Conservation (phyloP, 2,797 vertebrate species). For the Somateria mollissima region DNA sequence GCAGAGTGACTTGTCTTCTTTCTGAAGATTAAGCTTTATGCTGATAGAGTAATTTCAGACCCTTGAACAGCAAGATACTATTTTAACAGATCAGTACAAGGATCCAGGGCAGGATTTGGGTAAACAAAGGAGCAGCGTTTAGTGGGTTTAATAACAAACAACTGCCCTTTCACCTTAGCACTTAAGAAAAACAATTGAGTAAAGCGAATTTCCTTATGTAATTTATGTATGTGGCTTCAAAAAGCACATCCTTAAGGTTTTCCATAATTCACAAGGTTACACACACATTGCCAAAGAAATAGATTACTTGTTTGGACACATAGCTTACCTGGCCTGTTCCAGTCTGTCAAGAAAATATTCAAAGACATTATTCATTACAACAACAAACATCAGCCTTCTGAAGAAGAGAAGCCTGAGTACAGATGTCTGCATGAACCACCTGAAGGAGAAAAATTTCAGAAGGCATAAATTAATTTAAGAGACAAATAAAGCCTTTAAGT, state of each 20-base stretch:
- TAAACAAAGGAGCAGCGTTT: slow-evolving; percentile 6
- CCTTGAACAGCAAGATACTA: background rate
- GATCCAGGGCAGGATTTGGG: background rate
- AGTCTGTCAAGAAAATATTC: slow-evolving; percentile 91
- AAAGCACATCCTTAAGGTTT: slow-evolving; percentile 62
- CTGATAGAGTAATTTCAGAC: background rate
- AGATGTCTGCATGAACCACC: slow-evolving; percentile 89
- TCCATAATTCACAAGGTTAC: slow-evolving; percentile 9
- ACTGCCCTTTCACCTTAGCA: background rate
- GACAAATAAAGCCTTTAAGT: slow-evolving; percentile 5
- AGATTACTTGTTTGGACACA: slow-evolving; percentile 60
- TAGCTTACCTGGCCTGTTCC: slow-evolving; percentile 86
- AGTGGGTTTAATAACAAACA: slow-evolving; percentile 15
- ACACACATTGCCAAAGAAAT: slow-evolving; percentile 32
- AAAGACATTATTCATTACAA: slow-evolving; percentile 96
- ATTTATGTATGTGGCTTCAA: slow-evolving; percentile 34
- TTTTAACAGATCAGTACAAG: slow-evolving; percentile 22
- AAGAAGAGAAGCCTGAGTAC: slow-evolving; percentile 85
- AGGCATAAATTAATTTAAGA: slow-evolving; percentile 26
- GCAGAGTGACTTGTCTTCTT: background rate
- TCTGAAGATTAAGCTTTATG: background rate
- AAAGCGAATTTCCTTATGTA: slow-evolving; percentile 42
- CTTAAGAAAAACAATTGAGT: slow-evolving; percentile 23
- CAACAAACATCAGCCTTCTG: slow-evolving; percentile 86
- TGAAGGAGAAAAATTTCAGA: slow-evolving; percentile 71